Base-by-base conservation (phyloP, 2,113 vertebrate genomes). In the Aviceda subcristata region DNA sequence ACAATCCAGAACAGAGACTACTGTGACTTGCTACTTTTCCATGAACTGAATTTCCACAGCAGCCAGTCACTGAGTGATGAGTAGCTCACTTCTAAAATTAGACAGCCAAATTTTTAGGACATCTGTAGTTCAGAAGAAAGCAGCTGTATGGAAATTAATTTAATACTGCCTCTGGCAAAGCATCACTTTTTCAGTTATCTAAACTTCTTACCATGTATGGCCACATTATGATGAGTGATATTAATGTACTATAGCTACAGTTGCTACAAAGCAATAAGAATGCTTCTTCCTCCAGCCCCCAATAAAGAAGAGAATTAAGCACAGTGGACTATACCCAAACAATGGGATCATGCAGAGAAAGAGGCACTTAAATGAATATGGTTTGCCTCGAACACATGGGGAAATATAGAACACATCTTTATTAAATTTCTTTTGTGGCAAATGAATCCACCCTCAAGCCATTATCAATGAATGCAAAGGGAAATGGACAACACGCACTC, bases 81-180 rank as follows among this genome's bases (percentile, higher is more conserved):
- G 66, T 73, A 69, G 73, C 77, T 96, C 45, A 24, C 41, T 92
- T 92, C 92, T 95, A 89, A 94, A 97, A 94, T 94, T 90, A 95
- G 76, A 67, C 55, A 88, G 73, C 13, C 69, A 68, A 43, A 48
- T 75, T 86, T 94, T 95, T 90, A 96, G 88, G 84, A 92, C 91
- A 73, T 90, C 92, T 91, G 86, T 82, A 95, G 45, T 88, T 94
- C 66, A 88, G 74, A 91, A 95, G 48, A 78, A 86, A 83, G 77
- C 91, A 94, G 71, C 94, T 97, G 86, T 72, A 76, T 91, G 79
- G 60, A 92, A 91, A 75, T 96, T 90, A 95, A 92, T 94, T 95
- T 94, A 95, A 94, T 95, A 87, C 8, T 73, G 91, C 62, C 67
- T 94, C 83, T 97, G 86, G 92, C 91, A 97, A 95, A 91, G n/a